phyloP scores from a whole-genome alignment of 1,140 invertebrate genomes.

The Drosophila repleta region DNA sequence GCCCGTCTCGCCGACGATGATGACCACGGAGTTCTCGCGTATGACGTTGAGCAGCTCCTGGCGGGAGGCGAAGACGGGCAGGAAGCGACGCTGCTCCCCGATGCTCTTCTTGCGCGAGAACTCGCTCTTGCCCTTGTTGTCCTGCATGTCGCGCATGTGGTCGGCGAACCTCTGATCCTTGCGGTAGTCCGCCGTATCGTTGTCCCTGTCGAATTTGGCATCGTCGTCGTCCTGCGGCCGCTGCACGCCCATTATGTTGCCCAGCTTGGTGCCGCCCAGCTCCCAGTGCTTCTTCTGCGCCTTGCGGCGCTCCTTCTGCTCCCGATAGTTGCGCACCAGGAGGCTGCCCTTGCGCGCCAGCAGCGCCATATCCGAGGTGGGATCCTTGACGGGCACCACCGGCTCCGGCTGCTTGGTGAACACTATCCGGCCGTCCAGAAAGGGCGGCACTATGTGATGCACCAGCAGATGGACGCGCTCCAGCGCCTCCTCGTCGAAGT shows the following conservation, averaged over 20 bases:
- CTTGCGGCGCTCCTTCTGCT: constrained; percentile 97
- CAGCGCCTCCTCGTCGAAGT: constrained; percentile 96
- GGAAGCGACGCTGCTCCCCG: constrained; percentile 93
- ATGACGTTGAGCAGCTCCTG: constrained; percentile 97
- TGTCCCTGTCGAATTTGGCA: constrained; percentile 85
- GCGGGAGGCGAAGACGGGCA: constrained; percentile 98
- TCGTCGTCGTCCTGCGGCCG: constrained; percentile 91
- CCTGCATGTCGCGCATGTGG: constrained; percentile 90
- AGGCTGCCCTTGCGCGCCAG: constrained; percentile 97
- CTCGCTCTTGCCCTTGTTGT: constrained; percentile 88
- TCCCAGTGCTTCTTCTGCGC: constrained; percentile 99
- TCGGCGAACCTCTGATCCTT: constrained; percentile 98
- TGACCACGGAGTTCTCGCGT: constrained; percentile 96
- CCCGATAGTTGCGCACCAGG: constrained; percentile 94
- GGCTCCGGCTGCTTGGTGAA: constrained; percentile 99
- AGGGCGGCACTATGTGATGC: constrained; percentile 99
- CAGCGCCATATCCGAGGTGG: constrained; percentile 98
- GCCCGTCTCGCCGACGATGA: constrained; percentile 99
- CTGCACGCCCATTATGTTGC: constrained; percentile 98
- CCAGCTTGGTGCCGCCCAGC: constrained; percentile 97
- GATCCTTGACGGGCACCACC: constrained; percentile 94
- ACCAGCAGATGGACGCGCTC: constrained; percentile 97
- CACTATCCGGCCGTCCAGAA: constrained; percentile 98
- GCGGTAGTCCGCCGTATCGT: constrained; percentile 90
- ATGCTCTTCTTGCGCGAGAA: constrained; percentile 96